Evolutionary conservation across 2,113 vertebrate species (phyloP).

Genomic region (Aplodontia rufa): DNA sequence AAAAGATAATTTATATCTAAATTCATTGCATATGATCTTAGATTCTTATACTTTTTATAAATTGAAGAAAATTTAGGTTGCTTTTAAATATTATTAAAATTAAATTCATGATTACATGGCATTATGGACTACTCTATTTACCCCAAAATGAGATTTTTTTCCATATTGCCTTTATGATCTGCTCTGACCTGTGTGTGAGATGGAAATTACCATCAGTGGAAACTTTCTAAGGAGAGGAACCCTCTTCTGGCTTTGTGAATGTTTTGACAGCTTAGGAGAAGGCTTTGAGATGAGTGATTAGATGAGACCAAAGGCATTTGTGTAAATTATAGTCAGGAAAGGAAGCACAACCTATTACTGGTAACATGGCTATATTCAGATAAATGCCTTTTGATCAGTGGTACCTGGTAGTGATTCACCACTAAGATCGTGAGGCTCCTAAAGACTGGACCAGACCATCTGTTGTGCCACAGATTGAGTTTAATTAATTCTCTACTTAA

Average conservation of each 20-base stretch:
- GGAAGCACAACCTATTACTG: background rate
- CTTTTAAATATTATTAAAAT: background rate
- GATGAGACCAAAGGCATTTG: background rate
- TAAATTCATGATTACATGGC: background rate
- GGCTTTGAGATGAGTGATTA: background rate
- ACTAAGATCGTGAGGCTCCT: background rate
- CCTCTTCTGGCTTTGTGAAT: background rate
- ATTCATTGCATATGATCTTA: background rate
- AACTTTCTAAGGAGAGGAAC: background rate
- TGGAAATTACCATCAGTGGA: background rate
- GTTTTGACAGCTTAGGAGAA: too few species aligned
- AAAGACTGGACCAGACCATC: background rate
- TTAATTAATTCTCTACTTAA: background rate
- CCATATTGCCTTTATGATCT: background rate
- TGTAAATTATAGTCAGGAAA: background rate
- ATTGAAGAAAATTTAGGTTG: background rate
- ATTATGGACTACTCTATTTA: background rate
- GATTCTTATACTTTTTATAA: background rate
- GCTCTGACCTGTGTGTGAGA: background rate
- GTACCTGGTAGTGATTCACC: background rate
- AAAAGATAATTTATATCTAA: background rate
- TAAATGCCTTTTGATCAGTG: background rate
- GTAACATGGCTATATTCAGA: background rate
- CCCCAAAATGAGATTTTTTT: background rate
- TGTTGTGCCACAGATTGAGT: background rate